phyloP scores from a whole-genome alignment of 2,888 invertebrate species.

The Volucella inanis region DNA sequence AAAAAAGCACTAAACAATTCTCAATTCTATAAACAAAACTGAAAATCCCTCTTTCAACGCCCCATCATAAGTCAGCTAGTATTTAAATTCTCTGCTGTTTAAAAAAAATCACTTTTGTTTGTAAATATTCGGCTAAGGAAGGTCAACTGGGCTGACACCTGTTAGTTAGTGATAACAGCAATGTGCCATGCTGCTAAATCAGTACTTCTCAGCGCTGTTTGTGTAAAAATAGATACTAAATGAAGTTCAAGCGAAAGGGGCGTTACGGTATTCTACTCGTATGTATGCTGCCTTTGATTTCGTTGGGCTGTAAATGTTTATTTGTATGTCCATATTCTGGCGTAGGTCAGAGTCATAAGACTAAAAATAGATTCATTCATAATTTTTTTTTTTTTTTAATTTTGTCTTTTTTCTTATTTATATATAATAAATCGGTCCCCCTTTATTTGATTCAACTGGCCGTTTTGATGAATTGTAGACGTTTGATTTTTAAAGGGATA shows the following conservation, averaged over 20 bases:
- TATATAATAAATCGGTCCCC: constrained; percentile 26
- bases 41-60: not conserved
- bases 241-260: constrained; percentile 26
- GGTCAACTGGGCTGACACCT: constrained; percentile 50
- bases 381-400: constrained; percentile 11
- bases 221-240: constrained; percentile 39
- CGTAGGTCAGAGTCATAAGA: constrained; percentile 62
- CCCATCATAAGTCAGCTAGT: not conserved
- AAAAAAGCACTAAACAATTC: not conserved
- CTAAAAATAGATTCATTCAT: constrained; percentile 67
- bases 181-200: not conserved
- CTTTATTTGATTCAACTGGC: constrained; percentile 46
- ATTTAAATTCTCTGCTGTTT: not conserved
- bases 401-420: constrained; percentile 22
- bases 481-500: constrained; percentile 30
- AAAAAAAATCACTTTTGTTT: constrained; percentile 40
- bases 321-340: not conserved
- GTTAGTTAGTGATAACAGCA: constrained; percentile 57
- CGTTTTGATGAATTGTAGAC: constrained; percentile 63
- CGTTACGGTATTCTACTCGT: not conserved
- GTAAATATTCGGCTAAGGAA: constrained; percentile 50
- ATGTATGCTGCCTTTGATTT: constrained; percentile 6
- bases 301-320: not conserved
- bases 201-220: constrained; percentile 9
- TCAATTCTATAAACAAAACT: not conserved